phyloP scores from a whole-genome alignment of 2,113 vertebrate genomes.

The Bucco capensis region DNA sequence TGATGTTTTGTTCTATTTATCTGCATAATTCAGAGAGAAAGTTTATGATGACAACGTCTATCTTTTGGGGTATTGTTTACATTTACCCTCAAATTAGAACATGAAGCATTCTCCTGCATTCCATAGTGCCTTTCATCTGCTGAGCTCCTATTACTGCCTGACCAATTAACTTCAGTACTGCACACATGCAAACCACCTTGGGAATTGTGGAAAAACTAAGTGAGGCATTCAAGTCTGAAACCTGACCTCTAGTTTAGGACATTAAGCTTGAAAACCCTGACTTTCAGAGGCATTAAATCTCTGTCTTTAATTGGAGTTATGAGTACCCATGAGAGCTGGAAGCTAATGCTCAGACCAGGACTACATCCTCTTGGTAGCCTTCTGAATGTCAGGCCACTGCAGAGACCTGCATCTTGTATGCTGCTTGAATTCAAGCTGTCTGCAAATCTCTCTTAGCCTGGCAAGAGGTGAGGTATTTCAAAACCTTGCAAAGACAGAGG shows the following conservation, averaged over 20 bases:
- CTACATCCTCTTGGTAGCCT: neutral
- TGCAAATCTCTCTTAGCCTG: neutral
- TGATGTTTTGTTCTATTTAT: neutral
- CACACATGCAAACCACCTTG: neutral
- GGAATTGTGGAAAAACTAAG: slow-evolving; percentile 5
- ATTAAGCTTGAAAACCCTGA: neutral
- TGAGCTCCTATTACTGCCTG: neutral
- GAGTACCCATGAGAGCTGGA: neutral
- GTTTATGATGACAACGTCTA: neutral
- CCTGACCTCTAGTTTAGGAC: slow-evolving; percentile 15
- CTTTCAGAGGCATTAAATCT: neutral
- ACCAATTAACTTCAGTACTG: slow-evolving; percentile 11
- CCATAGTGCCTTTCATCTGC: slow-evolving; percentile 45
- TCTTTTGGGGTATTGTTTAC: slow-evolving; percentile 18
- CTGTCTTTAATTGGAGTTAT: neutral
- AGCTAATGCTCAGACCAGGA: neutral
- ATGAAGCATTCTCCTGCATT: slow-evolving; percentile 31
- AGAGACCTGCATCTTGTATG: neutral
- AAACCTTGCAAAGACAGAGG: neutral
- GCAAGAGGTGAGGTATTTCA: neutral
- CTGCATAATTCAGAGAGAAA: slow-evolving; percentile 24
- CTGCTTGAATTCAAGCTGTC: neutral
- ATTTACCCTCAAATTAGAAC: slow-evolving; percentile 8
- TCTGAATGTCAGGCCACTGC: neutral
- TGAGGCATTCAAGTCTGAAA: neutral